Base-by-base conservation (phyloP, 1,140 invertebrate species). In the Oncopodura yosiiana region DNA sequence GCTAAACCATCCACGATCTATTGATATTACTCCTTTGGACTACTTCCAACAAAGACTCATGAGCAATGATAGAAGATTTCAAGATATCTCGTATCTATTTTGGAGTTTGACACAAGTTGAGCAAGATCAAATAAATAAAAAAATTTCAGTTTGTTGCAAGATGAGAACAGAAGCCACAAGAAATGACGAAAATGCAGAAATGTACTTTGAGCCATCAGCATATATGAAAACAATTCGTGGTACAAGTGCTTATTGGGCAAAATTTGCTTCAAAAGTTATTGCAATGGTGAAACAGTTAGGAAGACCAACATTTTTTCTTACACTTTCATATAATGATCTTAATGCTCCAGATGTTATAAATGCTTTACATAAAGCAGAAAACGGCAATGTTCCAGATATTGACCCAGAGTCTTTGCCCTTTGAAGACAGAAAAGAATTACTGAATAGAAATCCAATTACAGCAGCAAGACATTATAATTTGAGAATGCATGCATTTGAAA, bases 11-110 rank as follows among this genome's bases (percentile, higher is more conserved):
- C 30, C 58, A 53, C 53, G 69, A 43, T 45, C 53, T 24, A 65
- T 70, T 11, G 50, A 59, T 29, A 71, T 71, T 39, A 68, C 63
- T 36, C 51, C 67, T 8, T 60, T 72, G n/a, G 69, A 71, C 49
- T 72, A 72, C 56, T 71, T 48, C 64, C 68, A 71, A 52, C 63
- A 43, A 14, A 58, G 69, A 61, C 67, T 72, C 53, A 46, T 71
- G 41, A 62, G 68, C 38, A 61, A 11, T 49, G 68, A 69, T 21
- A 60, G 50, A 41, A 53, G 68, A 59, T 71, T 72, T 66, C 66
- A 69, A 53, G 43, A 65, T 18, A 66, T 66, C 50, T 67, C 69
- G 41, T 72, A 72, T 58, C 62, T 72, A 2, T 71, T 73, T 46
- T 73, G 69, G 58, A 69, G 69, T 32, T 43, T 71, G 50, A 72